Evolutionary conservation across 2,888 invertebrate species (phyloP).

Genomic region (Oscheius sp.): DNA sequence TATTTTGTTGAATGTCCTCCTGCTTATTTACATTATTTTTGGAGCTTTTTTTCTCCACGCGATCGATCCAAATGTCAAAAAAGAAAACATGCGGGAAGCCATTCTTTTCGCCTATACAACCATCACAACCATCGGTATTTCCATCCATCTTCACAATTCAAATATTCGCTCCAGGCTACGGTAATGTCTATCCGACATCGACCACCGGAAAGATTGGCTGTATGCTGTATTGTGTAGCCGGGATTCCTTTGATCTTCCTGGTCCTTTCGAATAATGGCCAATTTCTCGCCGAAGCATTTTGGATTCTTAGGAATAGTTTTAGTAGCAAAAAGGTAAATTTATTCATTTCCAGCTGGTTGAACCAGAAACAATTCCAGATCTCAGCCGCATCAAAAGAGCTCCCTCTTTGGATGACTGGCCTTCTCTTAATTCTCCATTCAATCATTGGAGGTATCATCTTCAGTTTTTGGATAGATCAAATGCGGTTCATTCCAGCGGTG

Average conservation of each 20-base stretch:
- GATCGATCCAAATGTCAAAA: conserved; percentile 30
- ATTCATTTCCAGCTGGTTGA: background rate
- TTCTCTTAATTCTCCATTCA: conserved; percentile 48
- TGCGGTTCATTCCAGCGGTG: conserved; percentile 52
- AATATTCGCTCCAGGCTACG: conserved; percentile 56
- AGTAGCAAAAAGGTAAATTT: conserved; percentile 15
- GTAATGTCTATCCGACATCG: conserved; percentile 49
- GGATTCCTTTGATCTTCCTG: conserved; percentile 60
- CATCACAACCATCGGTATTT: conserved; percentile 57
- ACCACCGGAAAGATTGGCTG: conserved; percentile 36
- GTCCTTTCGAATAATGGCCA: conserved; percentile 55
- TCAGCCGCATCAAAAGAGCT: conserved; percentile 30
- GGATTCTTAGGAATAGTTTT: conserved; percentile 24
- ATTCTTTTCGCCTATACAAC: conserved; percentile 58
- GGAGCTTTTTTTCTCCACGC: conserved; percentile 47
- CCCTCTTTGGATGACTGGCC: conserved; percentile 44
- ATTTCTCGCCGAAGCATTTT: conserved; percentile 47
- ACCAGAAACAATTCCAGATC: background rate
- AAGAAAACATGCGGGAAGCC: conserved; percentile 34
- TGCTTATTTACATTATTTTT: conserved; percentile 43
- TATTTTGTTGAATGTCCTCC: conserved; percentile 38
- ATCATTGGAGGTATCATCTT: conserved; percentile 55
- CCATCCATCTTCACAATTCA: too few species aligned
- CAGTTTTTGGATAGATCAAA: conserved; percentile 51
- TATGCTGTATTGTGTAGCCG: conserved; percentile 53